Evolutionary conservation across 2,797 vertebrate genomes (phyloP).

Genomic region (Thunnus albacares): DNA sequence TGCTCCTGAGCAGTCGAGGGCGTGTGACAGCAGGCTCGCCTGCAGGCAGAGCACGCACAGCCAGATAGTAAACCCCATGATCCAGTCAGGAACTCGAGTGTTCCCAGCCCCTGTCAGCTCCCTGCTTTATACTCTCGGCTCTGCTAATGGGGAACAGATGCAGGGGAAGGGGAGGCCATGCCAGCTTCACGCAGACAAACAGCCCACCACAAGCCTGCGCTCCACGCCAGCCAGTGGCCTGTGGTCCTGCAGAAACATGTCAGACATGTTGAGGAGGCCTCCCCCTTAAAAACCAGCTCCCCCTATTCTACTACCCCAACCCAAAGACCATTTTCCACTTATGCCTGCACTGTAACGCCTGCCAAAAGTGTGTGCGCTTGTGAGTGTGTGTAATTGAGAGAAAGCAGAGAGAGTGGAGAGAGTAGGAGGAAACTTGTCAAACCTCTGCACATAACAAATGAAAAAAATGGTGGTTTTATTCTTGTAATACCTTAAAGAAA

Average conservation of each 20-base stretch:
- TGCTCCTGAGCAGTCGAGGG: constrained; percentile 77
- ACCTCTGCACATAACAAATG: constrained; percentile 56
- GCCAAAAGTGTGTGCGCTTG: constrained; percentile 54
- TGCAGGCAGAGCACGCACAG: constrained; percentile 84
- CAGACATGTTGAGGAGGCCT: constrained; percentile 81
- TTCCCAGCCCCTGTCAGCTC: constrained; percentile 78
- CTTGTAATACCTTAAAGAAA: constrained; percentile 58
- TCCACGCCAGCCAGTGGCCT: constrained; percentile 81
- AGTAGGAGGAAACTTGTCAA: constrained; percentile 53
- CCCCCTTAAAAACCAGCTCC: constrained; percentile 41
- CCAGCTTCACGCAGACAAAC: constrained; percentile 86
- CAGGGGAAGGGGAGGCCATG: constrained; percentile 78
- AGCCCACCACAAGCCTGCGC: constrained; percentile 82
- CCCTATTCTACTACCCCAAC: constrained; percentile 44
- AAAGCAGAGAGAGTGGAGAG: constrained; percentile 22
- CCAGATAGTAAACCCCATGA: constrained; percentile 84
- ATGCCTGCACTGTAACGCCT: constrained; percentile 65
- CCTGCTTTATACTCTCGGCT: constrained; percentile 86
- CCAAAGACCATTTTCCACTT: constrained; percentile 79
- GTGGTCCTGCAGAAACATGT: constrained; percentile 86
- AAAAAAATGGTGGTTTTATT: constrained; percentile 63
- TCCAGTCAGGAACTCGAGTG: constrained; percentile 80
- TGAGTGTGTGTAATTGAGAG: constrained; percentile 35
- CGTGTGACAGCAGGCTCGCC: constrained; percentile 83
- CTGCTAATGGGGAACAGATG: constrained; percentile 88